phyloP scores from a whole-genome alignment of 2,888 invertebrate species.

The Epinotia brunnichana region DNA sequence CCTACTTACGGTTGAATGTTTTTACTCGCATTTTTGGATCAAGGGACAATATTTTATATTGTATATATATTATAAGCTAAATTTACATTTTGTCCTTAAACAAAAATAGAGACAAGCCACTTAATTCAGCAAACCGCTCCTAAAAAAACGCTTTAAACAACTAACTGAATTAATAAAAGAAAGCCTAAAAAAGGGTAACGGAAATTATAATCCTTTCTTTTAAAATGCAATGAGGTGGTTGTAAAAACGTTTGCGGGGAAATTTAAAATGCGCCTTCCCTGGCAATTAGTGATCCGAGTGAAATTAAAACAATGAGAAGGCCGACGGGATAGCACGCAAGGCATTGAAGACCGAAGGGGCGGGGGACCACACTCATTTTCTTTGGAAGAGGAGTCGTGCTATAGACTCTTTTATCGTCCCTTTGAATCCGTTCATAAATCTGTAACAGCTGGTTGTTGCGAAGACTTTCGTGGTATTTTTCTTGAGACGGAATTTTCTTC shows the following conservation, averaged over 20 bases:
- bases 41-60: not conserved
- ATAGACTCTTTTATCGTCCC: constrained; percentile 40
- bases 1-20: not conserved
- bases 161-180: constrained; percentile 77
- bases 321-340: constrained; percentile 55
- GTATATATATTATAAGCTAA: not conserved
- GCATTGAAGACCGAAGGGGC: constrained; percentile 49
- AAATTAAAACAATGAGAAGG: constrained; percentile 79
- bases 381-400: constrained; percentile 37
- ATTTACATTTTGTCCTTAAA: constrained; percentile 43
- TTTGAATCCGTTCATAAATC: constrained; percentile 38
- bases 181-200: constrained; percentile 65
- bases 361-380: constrained; percentile 51
- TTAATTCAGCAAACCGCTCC: constrained; percentile 42
- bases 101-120: constrained; percentile 51
- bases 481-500: not conserved
- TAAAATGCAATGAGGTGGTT: constrained; percentile 83
- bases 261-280: constrained; percentile 77
- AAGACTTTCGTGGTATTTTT: constrained; percentile 16
- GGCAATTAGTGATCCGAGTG: constrained; percentile 80
- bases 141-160: constrained; percentile 61
- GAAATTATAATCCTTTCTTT: constrained; percentile 83
- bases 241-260: constrained; percentile 80
- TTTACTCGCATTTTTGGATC: not conserved
- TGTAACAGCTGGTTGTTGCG: constrained; percentile 37